Evolutionary conservation across 2,113 vertebrate genomes (phyloP).

Genomic region (Triplophysa tibetana): DNA sequence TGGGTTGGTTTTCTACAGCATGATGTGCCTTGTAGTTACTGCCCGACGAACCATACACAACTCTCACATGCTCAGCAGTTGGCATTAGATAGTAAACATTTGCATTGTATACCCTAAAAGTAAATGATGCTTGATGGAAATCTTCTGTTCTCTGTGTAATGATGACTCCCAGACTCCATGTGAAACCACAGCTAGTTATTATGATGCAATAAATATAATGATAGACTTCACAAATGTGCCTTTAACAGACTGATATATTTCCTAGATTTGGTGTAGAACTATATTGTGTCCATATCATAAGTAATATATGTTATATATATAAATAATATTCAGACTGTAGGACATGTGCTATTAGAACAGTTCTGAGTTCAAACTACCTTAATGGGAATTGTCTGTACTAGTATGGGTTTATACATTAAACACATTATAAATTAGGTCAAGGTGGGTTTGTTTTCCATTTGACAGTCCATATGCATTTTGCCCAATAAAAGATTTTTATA

Average conservation of each 20-base stretch:
- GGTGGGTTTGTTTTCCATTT: neutral
- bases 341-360: neutral
- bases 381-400: neutral
- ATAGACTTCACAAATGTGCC: too few species aligned
- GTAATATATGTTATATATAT: too few species aligned
- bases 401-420: neutral
- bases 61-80: conserved; percentile 11
- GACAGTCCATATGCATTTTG: neutral
- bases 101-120: conserved; percentile 3
- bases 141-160: neutral
- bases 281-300: too few species aligned
- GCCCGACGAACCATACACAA: conserved; percentile 10
- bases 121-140: neutral
- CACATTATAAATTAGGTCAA: neutral
- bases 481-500: neutral
- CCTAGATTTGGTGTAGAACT: too few species aligned
- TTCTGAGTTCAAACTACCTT: neutral
- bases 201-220: too few species aligned
- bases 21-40: conserved; percentile 14
- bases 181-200: too few species aligned
- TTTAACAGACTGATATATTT: too few species aligned
- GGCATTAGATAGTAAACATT: conserved; percentile 1
- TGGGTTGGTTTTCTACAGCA: neutral
- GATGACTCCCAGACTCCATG: too few species aligned
- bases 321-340: too few species aligned